Evolutionary conservation across 2,113 vertebrate genomes (phyloP).

Genomic region (Indicator maculatus): DNA sequence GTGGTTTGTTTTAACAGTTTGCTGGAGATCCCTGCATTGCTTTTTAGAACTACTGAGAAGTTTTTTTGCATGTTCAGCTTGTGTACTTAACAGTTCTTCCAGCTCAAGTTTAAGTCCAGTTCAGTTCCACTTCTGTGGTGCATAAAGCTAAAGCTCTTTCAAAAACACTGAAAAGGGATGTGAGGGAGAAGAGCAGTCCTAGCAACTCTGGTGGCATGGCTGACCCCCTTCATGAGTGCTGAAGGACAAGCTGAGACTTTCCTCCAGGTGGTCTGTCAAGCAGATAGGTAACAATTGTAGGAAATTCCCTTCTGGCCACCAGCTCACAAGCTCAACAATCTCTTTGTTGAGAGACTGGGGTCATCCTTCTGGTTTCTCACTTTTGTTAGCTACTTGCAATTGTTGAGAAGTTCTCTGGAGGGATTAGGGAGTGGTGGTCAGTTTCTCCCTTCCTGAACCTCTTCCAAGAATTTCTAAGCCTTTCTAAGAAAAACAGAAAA

Average conservation of each 20-base stretch:
- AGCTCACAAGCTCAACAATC: conserved; percentile 25
- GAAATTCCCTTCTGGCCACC: conserved; percentile 38
- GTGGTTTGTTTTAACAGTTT: not conserved
- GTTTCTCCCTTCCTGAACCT: not conserved
- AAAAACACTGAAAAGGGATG: not conserved
- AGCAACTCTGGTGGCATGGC: not conserved
- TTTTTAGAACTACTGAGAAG: not conserved
- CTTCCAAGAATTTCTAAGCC: not conserved
- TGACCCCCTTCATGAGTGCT: not conserved
- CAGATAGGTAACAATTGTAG: conserved; percentile 65
- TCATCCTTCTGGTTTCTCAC: not conserved
- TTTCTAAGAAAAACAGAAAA: not conserved
- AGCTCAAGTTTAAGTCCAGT: not conserved
- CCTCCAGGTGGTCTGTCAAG: conserved; percentile 53
- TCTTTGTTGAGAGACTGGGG: not conserved
- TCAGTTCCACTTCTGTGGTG: not conserved
- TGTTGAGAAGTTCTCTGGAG: not conserved
- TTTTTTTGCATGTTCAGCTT: not conserved
- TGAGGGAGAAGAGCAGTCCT: not conserved
- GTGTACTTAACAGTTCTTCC: not conserved
- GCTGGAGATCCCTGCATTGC: not conserved
- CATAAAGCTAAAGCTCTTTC: not conserved
- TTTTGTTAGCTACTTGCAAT: not conserved
- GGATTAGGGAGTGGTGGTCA: not conserved
- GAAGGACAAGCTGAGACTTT: not conserved